These are phyloP conservation scores for Colletes latitarsis DNA, from an alignment of 1,140 invertebrate species.

Conservation along the genomic window DNA sequence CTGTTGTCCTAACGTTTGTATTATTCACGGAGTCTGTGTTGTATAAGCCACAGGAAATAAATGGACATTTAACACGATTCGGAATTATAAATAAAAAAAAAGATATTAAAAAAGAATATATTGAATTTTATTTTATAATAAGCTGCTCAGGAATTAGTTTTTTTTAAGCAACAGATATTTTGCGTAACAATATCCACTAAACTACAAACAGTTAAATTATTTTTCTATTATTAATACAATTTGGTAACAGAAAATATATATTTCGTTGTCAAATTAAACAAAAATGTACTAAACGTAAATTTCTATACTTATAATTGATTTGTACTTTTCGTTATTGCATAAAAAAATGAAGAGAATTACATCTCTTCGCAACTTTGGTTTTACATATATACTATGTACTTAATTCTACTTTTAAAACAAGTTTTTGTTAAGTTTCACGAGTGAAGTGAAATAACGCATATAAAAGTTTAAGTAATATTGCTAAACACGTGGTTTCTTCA, in stretches of 20 bases:
- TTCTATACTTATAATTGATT: conserved; percentile 27
- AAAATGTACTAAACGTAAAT: conserved; percentile 12
- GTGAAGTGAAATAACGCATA: background rate
- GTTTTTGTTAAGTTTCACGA: background rate
- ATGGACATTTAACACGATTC: conserved; percentile 39
- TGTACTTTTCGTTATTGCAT: conserved; percentile 40
- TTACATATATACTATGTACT: conserved; percentile 12
- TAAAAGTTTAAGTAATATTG: background rate
- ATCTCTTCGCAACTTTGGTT: conserved; percentile 30
- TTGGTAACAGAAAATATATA: conserved; percentile 21
- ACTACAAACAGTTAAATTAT: conserved; percentile 16
- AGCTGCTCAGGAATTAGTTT: too few relatives aligned
- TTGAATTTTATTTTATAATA: conserved; percentile 37
- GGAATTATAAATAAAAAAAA: conserved; percentile 43
- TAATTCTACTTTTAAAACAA: background rate
- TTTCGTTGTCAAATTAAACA: conserved; percentile 22
- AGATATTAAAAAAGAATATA: conserved; percentile 20
- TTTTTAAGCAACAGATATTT: background rate
- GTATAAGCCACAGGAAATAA: conserved; percentile 48
- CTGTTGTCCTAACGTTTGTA: conserved; percentile 49
- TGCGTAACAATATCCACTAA: conserved; percentile 4
- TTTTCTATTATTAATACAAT: conserved; percentile 4
- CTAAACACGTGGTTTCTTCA: conserved; percentile 42
- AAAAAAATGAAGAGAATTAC: background rate
- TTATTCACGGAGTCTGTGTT: conserved; percentile 44